These are phyloP conservation scores for Cervus canadensis DNA, from an alignment of 2,113 vertebrate genomes.

Conservation along the genomic window DNA sequence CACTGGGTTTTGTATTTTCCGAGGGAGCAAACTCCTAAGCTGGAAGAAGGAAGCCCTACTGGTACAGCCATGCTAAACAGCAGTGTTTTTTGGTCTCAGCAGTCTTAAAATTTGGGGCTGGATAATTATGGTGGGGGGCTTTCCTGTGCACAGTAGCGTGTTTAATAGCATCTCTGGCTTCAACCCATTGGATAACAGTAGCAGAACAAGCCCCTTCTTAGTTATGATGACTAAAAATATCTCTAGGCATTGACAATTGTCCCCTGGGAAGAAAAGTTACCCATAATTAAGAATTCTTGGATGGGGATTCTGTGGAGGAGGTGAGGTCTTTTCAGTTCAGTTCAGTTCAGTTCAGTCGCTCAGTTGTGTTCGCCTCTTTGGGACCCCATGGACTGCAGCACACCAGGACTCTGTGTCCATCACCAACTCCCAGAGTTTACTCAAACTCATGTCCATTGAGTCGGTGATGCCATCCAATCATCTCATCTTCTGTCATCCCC, in stretches of 20 bases:
- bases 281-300: background rate
- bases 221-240: background rate
- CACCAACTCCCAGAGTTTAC: no score
- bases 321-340: background rate
- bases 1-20: background rate
- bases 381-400: background rate
- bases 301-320: background rate
- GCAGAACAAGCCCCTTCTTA: background rate
- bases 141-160: background rate
- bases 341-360: background rate
- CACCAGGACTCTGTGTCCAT: no score
- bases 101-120: background rate
- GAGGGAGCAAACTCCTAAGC: background rate
- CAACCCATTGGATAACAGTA: background rate
- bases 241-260: background rate
- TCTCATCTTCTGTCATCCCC: no score
- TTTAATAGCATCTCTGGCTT: background rate
- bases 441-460: no score
- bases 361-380: background rate
- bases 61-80: background rate
- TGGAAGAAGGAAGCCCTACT: background rate
- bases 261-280: background rate
- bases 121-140: background rate
- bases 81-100: background rate
- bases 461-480: no score